These are phyloP conservation scores for Lycocorax pyrrhopterus DNA, from an alignment of 2,113 vertebrate species.

Conservation along the genomic window DNA sequence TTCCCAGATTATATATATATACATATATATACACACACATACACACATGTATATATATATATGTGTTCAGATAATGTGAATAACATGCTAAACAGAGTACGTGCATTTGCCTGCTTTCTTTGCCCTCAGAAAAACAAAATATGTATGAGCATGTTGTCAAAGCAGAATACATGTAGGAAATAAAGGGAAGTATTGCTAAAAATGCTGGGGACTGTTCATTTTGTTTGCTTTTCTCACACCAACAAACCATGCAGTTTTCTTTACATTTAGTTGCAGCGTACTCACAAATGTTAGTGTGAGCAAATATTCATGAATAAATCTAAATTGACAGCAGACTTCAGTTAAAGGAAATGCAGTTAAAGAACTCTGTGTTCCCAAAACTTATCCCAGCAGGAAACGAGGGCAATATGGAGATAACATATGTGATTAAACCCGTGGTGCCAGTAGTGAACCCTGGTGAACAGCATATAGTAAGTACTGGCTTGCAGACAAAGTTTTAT, in stretches of 20 bases:
- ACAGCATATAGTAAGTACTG: neutral
- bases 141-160: neutral
- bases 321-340: neutral
- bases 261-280: neutral
- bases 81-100: neutral
- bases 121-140: neutral
- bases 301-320: neutral
- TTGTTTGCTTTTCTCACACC: neutral
- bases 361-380: neutral
- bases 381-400: neutral
- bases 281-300: neutral
- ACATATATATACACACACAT: too few species aligned
- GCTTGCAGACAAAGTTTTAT: neutral
- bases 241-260: neutral
- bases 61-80: neutral
- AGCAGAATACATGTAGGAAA: neutral
- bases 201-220: neutral
- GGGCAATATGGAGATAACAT: neutral
- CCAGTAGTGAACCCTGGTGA: neutral
- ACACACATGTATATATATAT: too few species aligned
- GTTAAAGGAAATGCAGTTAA: neutral
- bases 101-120: neutral
- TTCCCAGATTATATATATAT: neutral
- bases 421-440: neutral
- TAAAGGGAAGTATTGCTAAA: neutral